Conservation (phyloP, 2,888 invertebrate genomes). For the Hemicrepidius hirtus region DNA sequence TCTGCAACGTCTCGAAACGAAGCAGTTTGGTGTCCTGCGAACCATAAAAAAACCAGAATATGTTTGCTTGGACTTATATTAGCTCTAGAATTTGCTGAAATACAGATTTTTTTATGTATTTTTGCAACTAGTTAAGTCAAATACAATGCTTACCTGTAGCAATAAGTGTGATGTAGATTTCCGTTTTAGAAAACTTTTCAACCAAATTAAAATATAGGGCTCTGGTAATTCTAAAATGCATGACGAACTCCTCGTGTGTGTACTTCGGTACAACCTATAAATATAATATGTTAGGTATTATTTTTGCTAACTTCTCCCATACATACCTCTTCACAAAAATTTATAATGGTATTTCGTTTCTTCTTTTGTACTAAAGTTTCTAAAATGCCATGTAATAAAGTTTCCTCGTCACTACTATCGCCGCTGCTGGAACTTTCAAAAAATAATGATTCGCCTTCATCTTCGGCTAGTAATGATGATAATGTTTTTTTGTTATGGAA, state of each 20-base stretch:
- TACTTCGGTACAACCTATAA: background rate
- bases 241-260: background rate
- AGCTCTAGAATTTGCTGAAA: background rate
- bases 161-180: background rate
- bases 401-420: too few relatives aligned
- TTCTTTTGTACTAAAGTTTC: too few relatives aligned
- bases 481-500: too few relatives aligned
- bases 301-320: too few relatives aligned
- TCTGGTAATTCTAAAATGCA: background rate
- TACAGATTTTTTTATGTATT: too few relatives aligned
- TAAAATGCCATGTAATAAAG: too few relatives aligned
- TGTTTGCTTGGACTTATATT: conserved; percentile 8
- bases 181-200: background rate
- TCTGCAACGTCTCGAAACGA: conserved; percentile 27
- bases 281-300: background rate
- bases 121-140: background rate
- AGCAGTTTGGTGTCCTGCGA: conserved; percentile 6
- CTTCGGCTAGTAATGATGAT: too few relatives aligned
- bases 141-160: background rate
- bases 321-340: too few relatives aligned
- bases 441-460: too few relatives aligned
- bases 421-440: too few relatives aligned
- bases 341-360: too few relatives aligned
- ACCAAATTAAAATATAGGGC: background rate
- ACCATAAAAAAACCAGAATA: conserved; percentile 15